A percentile compares a stretch with the other conserved stretches of the same genome.
These are phyloP conservation scores for Hippoglossus hippoglossus DNA, from an alignment of 2,797 vertebrate genomes.

Conservation along the genomic window DNA sequence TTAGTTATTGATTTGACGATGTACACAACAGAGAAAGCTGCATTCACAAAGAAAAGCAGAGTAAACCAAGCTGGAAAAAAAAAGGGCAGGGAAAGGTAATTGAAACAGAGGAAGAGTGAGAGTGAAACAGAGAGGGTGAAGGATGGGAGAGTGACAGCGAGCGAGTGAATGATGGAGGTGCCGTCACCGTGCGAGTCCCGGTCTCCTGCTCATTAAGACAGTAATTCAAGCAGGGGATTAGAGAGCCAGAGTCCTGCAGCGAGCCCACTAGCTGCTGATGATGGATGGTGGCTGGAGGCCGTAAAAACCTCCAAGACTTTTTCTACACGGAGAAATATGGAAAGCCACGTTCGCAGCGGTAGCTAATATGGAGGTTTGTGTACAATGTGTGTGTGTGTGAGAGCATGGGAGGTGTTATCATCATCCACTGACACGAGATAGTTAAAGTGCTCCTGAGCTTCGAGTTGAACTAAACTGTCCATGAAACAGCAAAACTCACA, in stretches of 20 bases:
- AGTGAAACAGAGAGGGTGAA: constrained; percentile 50
- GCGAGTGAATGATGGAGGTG: constrained; percentile 68
- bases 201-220: constrained; percentile 75
- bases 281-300: constrained; percentile 53
- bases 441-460: constrained; percentile 16
- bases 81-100: constrained; percentile 27
- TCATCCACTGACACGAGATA: constrained; percentile 1
- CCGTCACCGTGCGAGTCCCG: constrained; percentile 48
- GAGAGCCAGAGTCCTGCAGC: constrained; percentile 56
- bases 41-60: neutral
- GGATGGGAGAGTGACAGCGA: constrained; percentile 51
- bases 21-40: neutral
- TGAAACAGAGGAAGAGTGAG: constrained; percentile 48
- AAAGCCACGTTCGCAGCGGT: constrained; percentile 1
- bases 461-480: constrained; percentile 5
- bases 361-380: constrained; percentile 3
- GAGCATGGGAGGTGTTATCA: neutral
- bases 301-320: constrained; percentile 50
- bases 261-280: constrained; percentile 50
- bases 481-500: neutral
- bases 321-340: neutral
- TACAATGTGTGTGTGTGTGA: too few relatives aligned
- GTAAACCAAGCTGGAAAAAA: neutral
- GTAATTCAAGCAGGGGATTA: constrained; percentile 73
- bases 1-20: neutral